phyloP scores from a whole-genome alignment of 2,797 vertebrate species.

The Geotrypetes seraphini region DNA sequence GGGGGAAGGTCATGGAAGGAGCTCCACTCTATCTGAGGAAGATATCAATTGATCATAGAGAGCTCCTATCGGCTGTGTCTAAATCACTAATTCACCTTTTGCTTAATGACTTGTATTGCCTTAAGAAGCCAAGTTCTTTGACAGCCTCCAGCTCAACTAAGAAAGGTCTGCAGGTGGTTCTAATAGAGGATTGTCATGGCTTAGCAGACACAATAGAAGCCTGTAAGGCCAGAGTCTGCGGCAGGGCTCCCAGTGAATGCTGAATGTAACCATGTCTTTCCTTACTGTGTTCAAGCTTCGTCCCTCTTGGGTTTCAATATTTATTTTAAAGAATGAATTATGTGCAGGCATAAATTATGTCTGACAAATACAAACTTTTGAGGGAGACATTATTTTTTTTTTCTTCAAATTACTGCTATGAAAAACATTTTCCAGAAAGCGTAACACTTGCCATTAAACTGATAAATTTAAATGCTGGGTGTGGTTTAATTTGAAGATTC shows the following conservation, averaged over 20 bases:
- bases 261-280: conserved; percentile 1
- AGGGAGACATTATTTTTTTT: conserved; percentile 13
- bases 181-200: conserved; percentile 59
- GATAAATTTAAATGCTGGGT: conserved; percentile 10
- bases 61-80: conserved; percentile 50
- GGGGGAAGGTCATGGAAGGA: conserved; percentile 22
- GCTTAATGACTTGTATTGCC: conserved; percentile 69
- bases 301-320: conserved; percentile 44
- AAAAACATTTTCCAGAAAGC: conserved; percentile 34
- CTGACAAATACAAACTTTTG: conserved; percentile 41
- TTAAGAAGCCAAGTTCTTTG: conserved; percentile 54
- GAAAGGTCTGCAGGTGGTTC: conserved; percentile 65
- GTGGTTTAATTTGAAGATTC: no score
- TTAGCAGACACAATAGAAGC: conserved; percentile 65
- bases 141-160: conserved; percentile 54
- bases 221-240: conserved; percentile 34
- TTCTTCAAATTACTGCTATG: conserved; percentile 5
- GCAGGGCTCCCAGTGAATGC: conserved; percentile 27
- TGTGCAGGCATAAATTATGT: conserved; percentile 44
- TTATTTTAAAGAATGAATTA: conserved; percentile 51
- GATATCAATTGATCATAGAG: conserved; percentile 71
- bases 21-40: conserved; percentile 55
- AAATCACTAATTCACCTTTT: conserved; percentile 55
- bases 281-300: conserved; percentile 3
- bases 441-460: conserved; percentile 3